phyloP scores from a whole-genome alignment of 1,140 invertebrate species.

The Philaenus spumarius region DNA sequence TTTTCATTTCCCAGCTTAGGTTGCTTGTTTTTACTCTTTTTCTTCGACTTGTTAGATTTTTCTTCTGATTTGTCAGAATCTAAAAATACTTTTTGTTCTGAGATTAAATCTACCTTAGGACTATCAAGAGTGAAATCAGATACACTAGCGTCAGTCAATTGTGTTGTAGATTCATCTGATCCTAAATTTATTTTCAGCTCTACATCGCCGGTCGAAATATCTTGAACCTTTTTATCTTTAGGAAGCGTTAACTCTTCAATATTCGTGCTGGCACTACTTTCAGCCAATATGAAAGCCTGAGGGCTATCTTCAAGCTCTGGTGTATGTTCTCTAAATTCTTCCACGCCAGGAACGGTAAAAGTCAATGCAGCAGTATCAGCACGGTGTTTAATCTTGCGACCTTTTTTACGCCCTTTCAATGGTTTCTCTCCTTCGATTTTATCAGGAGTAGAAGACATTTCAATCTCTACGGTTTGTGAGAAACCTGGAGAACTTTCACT shows the following conservation, averaged over 20 bases:
- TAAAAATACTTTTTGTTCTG: background rate
- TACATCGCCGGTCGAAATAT: too few species aligned
- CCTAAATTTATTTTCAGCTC: too few species aligned
- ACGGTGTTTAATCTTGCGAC: constrained; percentile 2
- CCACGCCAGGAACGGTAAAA: background rate
- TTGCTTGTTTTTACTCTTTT: background rate
- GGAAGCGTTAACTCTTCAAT: too few species aligned
- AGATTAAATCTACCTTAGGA: background rate
- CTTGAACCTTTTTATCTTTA: too few species aligned
- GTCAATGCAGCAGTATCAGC: background rate
- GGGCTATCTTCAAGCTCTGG: background rate
- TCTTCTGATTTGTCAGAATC: background rate
- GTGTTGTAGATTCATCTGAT: too few species aligned
- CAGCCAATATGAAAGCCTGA: too few species aligned
- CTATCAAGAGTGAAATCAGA: too few species aligned
- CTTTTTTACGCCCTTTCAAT: background rate
- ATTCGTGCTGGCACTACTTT: too few species aligned
- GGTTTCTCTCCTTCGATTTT: background rate
- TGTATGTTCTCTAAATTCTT: constrained; percentile 7
- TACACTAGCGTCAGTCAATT: too few species aligned
- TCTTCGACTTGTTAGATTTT: too few species aligned
- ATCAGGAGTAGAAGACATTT: background rate
- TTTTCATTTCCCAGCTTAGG: background rate
- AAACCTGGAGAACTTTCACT: background rate
- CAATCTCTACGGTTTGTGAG: background rate